These are phyloP conservation scores for Onychomys leucogaster DNA, from an alignment of 2,797 vertebrate species.

Conservation along the genomic window DNA sequence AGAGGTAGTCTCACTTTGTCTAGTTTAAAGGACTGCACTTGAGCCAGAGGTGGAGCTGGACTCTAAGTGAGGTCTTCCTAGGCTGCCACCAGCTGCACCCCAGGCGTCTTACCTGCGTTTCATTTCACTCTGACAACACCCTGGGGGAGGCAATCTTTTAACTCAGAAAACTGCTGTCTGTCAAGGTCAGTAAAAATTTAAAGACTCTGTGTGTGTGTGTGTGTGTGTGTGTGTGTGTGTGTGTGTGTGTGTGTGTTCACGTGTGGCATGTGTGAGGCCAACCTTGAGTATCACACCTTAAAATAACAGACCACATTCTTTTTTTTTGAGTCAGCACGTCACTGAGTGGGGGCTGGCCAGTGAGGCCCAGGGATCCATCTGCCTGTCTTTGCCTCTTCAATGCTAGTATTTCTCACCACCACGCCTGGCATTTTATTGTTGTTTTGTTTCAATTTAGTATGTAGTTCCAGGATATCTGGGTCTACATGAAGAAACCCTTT, in stretches of 20 bases:
- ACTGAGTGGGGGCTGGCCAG: not conserved
- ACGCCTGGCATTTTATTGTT: not conserved
- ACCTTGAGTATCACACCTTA: not conserved
- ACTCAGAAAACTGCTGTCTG: not conserved
- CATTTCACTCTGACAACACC: not conserved
- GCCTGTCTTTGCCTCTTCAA: not conserved
- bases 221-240: not conserved
- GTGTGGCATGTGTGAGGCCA: not conserved
- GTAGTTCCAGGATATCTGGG: not conserved
- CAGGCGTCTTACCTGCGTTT: not conserved
- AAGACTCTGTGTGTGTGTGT: too few relatives aligned
- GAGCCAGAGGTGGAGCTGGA: not conserved
- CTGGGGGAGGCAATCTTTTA: not conserved
- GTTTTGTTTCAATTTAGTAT: not conserved
- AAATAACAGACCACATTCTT: not conserved
- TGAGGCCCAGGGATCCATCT: not conserved
- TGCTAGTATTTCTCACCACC: not conserved
- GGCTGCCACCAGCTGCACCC: fast-evolving
- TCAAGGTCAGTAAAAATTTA: not conserved
- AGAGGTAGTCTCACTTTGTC: not conserved
- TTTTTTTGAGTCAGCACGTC: not conserved
- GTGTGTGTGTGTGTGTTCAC: not conserved
- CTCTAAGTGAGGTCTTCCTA: not conserved
- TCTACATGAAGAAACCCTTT: not conserved
- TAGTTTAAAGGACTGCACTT: not conserved